Evolutionary conservation across 2,888 invertebrate species (phyloP).

Genomic region (Lomographa bimaculata): DNA sequence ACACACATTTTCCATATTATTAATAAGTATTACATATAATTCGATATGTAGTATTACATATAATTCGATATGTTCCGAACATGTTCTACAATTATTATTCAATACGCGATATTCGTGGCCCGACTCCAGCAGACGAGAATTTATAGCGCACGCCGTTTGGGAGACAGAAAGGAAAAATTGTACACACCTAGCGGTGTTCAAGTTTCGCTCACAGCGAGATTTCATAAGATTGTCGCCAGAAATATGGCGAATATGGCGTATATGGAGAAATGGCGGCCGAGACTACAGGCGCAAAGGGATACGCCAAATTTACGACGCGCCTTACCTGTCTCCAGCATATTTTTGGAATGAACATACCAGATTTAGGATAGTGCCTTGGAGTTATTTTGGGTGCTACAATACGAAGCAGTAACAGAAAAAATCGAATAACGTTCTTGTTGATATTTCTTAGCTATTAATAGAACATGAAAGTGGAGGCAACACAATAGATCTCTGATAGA

Average conservation of each 20-base stretch:
- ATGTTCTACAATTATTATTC: too few species aligned
- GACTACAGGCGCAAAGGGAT: constrained; percentile 6
- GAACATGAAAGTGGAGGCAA: too few species aligned
- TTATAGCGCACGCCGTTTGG: constrained; percentile 46
- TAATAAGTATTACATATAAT: too few species aligned
- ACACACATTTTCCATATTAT: too few species aligned
- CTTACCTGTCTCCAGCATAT: constrained; percentile 1
- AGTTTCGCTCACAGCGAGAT: constrained; percentile 21
- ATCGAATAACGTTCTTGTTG: too few species aligned
- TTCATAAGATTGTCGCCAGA: constrained; percentile 17
- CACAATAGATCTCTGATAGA: too few species aligned
- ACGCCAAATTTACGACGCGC: constrained; percentile 8
- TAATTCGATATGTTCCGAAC: too few species aligned
- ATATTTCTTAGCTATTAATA: too few species aligned
- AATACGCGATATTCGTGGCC: too few species aligned
- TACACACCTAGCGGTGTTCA: constrained; percentile 35
- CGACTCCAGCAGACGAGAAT: constrained; percentile 33
- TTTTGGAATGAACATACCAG: not conserved
- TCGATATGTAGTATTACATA: too few species aligned
- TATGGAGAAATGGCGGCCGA: constrained; percentile 4
- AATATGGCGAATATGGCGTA: constrained; percentile 10
- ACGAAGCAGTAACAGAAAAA: too few species aligned
- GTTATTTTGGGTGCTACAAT: not conserved
- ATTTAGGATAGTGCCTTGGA: constrained; percentile 3
- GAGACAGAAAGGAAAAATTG: constrained; percentile 43